Base-by-base conservation (phyloP, 2,113 vertebrate genomes). In the Dolichotis patagonum region DNA sequence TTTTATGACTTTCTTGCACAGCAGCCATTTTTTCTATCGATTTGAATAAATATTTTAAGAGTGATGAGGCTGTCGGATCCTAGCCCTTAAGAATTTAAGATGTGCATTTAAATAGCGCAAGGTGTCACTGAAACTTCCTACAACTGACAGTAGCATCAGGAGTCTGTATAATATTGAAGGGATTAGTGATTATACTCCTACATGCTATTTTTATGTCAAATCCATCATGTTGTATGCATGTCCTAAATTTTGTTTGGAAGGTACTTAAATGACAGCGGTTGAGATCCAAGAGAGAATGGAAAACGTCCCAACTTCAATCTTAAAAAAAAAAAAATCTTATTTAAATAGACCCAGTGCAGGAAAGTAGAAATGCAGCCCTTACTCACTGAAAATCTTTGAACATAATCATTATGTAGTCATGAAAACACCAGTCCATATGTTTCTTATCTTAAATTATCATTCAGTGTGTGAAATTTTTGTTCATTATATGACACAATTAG, bases 41-140 rank as follows among this genome's bases (percentile, higher is more conserved):
- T 71, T 62, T 60, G 88, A 88, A n/a, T 85, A 78, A 88, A 35
- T 88, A 78, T 85, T 94, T 91, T n/a, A 85, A 69, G 49, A 91
- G 16, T 60, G 9, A 93, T 19, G 41, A 28, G 28, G 20, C 16
- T 43, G 30, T 1, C 2, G 20, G 5, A 86, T 41, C 4, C 4
- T 88, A 13, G 58, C 43, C 1, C 38, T 88, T 85, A 85, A 95
- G 38, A 78, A 60, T 24, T 65, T 89, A 52, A 96, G 13, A 16
- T 60, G 3, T 49, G 16, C 7, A 38, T 54, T 84, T 78, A 96
- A 93, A 38, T 83, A n/a, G 5, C 67, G 85, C 10, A 81, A 7
- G 73, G 1, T 35, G 10, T 63, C 30, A 85, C 28, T 49, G 80
- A 41, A 54, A 60, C 20, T 28, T 22, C 7, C 19, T 20, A 30